Conservation (phyloP, 2,113 vertebrate species). For the Lampris megalopsis region DNA sequence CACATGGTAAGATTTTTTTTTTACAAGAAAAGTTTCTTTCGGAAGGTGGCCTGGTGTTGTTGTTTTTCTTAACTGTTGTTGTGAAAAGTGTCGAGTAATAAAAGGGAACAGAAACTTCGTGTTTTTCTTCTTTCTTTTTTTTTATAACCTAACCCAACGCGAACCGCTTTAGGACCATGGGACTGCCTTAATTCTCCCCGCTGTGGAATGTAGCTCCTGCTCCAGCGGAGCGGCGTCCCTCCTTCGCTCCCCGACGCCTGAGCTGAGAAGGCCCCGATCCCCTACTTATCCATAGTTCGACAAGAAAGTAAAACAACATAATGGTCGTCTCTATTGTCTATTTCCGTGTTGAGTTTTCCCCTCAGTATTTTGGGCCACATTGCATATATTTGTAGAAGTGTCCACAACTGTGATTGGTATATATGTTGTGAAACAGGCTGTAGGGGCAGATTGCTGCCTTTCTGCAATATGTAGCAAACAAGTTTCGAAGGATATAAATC, state of each 20-base stretch:
- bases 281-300: not conserved
- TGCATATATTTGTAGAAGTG: not conserved
- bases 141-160: not conserved
- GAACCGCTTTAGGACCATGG: conserved; percentile 22
- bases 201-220: conserved; percentile 65
- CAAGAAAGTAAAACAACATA: no score
- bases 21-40: conserved; percentile 53
- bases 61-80: conserved; percentile 52
- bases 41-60: conserved; percentile 55
- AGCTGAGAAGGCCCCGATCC: conserved; percentile 60
- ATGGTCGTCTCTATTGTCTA: no score
- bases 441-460: no score
- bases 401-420: not conserved
- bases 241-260: conserved; percentile 42
- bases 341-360: no score
- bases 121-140: not conserved
- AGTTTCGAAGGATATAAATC: no score
- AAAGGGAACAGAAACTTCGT: not conserved
- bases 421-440: no score
- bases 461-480: no score
- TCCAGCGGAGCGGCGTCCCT: conserved; percentile 49
- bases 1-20: conserved; percentile 77
- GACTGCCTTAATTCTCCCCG: conserved; percentile 47
- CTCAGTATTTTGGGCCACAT: no score
- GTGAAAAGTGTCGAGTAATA: conserved; percentile 12